Conservation (phyloP, 2,797 vertebrate genomes). For the Periparus ater region DNA sequence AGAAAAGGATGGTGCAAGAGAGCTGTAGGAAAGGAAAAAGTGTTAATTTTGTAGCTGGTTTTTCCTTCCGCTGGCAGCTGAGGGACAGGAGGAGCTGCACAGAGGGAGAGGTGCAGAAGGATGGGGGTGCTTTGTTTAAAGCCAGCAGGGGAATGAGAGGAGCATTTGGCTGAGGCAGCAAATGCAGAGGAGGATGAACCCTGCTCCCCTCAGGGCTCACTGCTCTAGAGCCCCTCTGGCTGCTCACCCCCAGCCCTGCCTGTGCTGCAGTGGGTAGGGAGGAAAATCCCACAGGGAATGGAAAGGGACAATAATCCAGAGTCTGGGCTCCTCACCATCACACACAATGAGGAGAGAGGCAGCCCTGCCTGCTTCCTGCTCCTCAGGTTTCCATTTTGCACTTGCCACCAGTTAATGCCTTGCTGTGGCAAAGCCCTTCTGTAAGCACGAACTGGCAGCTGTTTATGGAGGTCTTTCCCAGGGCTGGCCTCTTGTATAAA, state of each 20-base stretch:
- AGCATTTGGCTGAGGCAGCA: not conserved
- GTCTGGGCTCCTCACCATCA: not conserved
- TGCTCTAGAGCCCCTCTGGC: not conserved
- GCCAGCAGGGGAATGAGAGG: not conserved
- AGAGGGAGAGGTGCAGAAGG: not conserved
- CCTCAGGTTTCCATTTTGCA: not conserved
- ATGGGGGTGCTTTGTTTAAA: not conserved
- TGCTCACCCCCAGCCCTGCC: not conserved
- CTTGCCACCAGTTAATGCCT: not conserved
- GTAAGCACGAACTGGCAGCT: not conserved
- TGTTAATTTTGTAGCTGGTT: not conserved
- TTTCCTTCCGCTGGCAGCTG: not conserved
- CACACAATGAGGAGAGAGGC: not conserved
- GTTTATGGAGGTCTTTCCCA: not conserved
- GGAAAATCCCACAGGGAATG: rapidly evolving
- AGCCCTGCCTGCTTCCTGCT: not conserved
- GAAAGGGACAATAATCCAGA: not conserved
- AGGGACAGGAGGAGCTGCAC: not conserved
- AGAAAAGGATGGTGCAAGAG: not conserved
- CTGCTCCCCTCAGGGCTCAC: rapidly evolving
- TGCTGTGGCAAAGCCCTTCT: not conserved
- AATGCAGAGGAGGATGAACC: not conserved
- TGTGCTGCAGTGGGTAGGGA: too few relatives aligned
- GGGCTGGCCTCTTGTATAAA: not conserved
- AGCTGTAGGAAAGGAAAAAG: not conserved